Evolutionary conservation across 1,140 invertebrate species (phyloP).

Genomic region (Drosophila aff.): DNA sequence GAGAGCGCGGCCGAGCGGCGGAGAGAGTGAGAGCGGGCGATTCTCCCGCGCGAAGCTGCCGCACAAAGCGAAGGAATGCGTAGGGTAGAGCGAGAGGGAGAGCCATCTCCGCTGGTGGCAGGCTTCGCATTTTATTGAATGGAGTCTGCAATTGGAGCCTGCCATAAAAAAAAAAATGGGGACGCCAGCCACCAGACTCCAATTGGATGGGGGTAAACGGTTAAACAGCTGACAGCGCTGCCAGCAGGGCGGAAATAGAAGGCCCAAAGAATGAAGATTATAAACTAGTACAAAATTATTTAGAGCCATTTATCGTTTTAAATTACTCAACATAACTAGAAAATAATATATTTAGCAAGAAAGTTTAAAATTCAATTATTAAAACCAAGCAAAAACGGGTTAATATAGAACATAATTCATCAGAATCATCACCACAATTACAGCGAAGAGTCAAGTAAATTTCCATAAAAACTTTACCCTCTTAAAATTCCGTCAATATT

Average conservation of each 20-base stretch:
- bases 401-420: background rate
- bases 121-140: slow-evolving; percentile 54
- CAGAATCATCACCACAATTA: no score
- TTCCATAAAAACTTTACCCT: no score
- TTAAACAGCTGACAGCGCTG: slow-evolving; percentile 61
- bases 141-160: slow-evolving; percentile 52
- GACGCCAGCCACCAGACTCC: slow-evolving; percentile 27
- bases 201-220: slow-evolving; percentile 16
- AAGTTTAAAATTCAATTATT: background rate
- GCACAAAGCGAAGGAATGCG: slow-evolving; percentile 47
- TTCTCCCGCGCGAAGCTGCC: slow-evolving; percentile 52
- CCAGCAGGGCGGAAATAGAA: slow-evolving; percentile 38
- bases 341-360: background rate
- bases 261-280: no score
- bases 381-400: background rate
- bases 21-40: slow-evolving; percentile 18
- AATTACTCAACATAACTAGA: background rate
- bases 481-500: background rate
- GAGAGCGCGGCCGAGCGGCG: slow-evolving; percentile 19
- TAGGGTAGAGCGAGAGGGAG: slow-evolving; percentile 18
- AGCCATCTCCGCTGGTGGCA: slow-evolving; percentile 45
- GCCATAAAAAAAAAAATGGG: slow-evolving; percentile 8
- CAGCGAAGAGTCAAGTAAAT: background rate
- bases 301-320: accelerated
- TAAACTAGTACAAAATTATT: background rate